Evolutionary conservation across 2,888 invertebrate genomes (phyloP), one percentile per base, ranked within the genome.

Genomic region (Polylopha cassiicola): DNA sequence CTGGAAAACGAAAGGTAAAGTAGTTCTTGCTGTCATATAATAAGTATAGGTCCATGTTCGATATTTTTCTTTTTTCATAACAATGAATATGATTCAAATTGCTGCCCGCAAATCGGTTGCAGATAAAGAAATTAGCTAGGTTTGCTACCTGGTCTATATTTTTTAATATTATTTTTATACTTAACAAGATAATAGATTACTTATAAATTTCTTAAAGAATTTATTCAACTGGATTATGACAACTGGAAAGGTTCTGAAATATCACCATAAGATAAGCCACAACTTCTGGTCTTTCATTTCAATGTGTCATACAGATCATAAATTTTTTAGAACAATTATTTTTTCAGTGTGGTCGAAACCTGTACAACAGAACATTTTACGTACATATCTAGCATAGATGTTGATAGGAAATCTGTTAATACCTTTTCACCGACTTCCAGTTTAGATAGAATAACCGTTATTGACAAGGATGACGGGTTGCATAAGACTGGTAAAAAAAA

Each of bases 361-460:
- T 66, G 73, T 47, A 63, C 59, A 17, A 79, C 78, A 1, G 70
- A 79, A 61, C 71, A 82, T 50, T 64, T 74, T 49, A 65, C 78
- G 3, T 79, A 74, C 37, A 73, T 80, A 49, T 73, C 76, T 29
- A 73, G 65, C 45, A 70, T 60, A 37, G 65, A 72, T 39, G 48
- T 74, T 22, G 64, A 68, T 21, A 58, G 51, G 16, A 63, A 57
- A 41, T 53, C 63, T 18, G 50, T 54, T 26, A 47, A 42, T 9
- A 58, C 50, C 43, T 52, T 55, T 41, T 73, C 80, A 4, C 65
- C 47, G 22, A 60, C 70, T 2, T 70, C 77, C 2, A 81, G 80
- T 55, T 55, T 62, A 47, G 80, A 77, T 54, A 70, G 78, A 30
- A 53, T 82, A 14, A 84, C 82, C 1, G 78, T 84, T 4, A 76